phyloP scores from a whole-genome alignment of 2,888 invertebrate species.

The Drosophila kambysellisi region DNA sequence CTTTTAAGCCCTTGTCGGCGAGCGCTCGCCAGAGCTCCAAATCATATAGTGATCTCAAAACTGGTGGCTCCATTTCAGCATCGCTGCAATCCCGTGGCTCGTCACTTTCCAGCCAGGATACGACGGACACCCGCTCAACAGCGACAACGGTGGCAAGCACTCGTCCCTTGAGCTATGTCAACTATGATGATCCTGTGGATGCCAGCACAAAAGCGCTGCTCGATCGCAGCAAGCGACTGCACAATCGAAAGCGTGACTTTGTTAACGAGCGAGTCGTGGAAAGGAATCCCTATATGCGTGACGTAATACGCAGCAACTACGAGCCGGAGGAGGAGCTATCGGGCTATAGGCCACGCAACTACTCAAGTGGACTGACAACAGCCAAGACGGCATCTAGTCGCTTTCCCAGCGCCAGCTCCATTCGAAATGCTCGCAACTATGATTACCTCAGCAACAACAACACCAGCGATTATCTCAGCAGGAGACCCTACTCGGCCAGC shows the following conservation, averaged over 20 bases:
- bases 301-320: constrained; percentile 70
- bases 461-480: constrained; percentile 47
- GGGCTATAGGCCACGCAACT: constrained; percentile 77
- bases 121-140: constrained; percentile 57
- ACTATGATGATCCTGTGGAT: constrained; percentile 67
- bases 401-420: constrained; percentile 71
- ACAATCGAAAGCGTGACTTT: constrained; percentile 84
- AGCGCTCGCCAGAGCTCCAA: constrained; percentile 67
- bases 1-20: constrained; percentile 55
- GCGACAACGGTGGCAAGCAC: constrained; percentile 55
- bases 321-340: constrained; percentile 69
- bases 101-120: constrained; percentile 68
- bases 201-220: constrained; percentile 80
- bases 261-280: constrained; percentile 84
- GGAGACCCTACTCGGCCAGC: constrained; percentile 49
- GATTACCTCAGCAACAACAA: constrained; percentile 60
- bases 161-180: constrained; percentile 48
- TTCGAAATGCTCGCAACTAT: constrained; percentile 43
- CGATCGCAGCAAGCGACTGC: constrained; percentile 84
- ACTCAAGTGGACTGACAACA: constrained; percentile 44
- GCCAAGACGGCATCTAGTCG: constrained; percentile 47
- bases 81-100: constrained; percentile 61
- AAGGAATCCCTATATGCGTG: constrained; percentile 84
- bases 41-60: constrained; percentile 74
- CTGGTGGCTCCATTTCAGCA: constrained; percentile 51